These are phyloP conservation scores for Protonemura montana DNA, from an alignment of 2,888 invertebrate species.

Conservation along the genomic window DNA sequence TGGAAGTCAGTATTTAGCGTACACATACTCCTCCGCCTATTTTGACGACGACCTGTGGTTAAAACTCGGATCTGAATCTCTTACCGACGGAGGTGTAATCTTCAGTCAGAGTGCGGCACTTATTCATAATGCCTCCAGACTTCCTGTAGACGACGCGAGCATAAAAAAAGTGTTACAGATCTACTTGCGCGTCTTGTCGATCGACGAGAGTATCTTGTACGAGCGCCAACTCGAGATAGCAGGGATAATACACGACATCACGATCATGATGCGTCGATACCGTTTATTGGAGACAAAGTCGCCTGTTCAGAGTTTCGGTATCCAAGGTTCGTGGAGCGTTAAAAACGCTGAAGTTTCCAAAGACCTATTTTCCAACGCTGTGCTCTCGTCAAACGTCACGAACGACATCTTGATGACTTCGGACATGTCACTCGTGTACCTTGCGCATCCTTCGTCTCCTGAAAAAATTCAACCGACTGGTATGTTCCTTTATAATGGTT, in stretches of 20 bases:
- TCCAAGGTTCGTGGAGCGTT: background rate
- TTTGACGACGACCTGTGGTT: background rate
- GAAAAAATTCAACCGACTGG: background rate
- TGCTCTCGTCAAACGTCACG: background rate
- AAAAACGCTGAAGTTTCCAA: background rate
- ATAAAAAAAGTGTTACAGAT: background rate
- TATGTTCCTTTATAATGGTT: background rate
- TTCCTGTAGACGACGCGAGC: background rate
- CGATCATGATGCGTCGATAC: background rate
- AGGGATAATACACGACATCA: background rate
- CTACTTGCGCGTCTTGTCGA: background rate
- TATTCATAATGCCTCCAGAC: background rate
- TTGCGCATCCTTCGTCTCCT: background rate
- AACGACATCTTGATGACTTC: background rate
- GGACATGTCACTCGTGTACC: background rate
- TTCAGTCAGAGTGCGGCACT: background rate
- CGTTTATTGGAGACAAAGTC: background rate
- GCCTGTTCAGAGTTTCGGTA: background rate
- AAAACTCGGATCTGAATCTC: background rate
- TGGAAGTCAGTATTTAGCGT: background rate
- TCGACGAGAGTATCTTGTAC: background rate
- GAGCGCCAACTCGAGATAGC: background rate
- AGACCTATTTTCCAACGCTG: background rate
- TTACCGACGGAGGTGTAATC: background rate
- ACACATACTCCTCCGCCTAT: background rate